Percentiles rank a stretch among this genome's conserved stretches.
phyloP scores from a whole-genome alignment of 2,888 invertebrate genomes.

The Agonopterix heracliana region DNA sequence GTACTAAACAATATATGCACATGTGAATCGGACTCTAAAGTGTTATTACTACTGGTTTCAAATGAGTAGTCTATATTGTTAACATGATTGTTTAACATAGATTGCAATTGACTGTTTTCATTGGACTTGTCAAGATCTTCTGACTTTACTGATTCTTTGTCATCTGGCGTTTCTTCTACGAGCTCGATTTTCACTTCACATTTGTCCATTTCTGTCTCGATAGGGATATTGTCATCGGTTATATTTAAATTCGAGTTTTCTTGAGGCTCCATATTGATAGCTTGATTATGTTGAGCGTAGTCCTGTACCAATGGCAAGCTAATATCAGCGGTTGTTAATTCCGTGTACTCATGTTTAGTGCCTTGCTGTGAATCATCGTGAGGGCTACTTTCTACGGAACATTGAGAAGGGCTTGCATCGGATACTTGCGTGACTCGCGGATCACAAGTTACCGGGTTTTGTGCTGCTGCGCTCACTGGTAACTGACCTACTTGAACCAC shows the following conservation, averaged over 20 bases:
- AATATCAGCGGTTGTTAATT: conserved; percentile 63
- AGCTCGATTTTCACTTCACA: conserved; percentile 44
- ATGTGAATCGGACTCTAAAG: neutral
- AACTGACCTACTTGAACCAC: conserved; percentile 77
- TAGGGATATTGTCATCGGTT: conserved; percentile 36
- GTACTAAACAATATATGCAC: conserved; percentile 8
- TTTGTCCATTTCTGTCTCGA: conserved; percentile 41
- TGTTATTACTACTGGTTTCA: conserved; percentile 16
- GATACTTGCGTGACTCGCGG: conserved; percentile 67
- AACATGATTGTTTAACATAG: conserved; percentile 18
- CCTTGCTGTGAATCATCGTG: conserved; percentile 48
- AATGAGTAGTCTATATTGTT: conserved; percentile 31
- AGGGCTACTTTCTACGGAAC: conserved; percentile 53
- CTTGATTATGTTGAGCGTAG: conserved; percentile 43
- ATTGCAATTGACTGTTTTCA: conserved; percentile 26
- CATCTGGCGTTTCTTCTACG: conserved; percentile 43
- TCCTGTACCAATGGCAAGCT: conserved; percentile 51
- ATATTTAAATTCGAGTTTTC: conserved; percentile 26
- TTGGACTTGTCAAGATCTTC: conserved; percentile 22
- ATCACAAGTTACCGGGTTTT: conserved; percentile 65
- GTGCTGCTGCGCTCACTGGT: conserved; percentile 62
- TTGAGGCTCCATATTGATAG: conserved; percentile 29
- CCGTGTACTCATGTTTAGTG: conserved; percentile 65
- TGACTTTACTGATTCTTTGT: conserved; percentile 33
- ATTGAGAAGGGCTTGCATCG: conserved; percentile 62